Conservation (phyloP, 53 echinoderm and acorn worm species). For the Zoroaster sp. region DNA sequence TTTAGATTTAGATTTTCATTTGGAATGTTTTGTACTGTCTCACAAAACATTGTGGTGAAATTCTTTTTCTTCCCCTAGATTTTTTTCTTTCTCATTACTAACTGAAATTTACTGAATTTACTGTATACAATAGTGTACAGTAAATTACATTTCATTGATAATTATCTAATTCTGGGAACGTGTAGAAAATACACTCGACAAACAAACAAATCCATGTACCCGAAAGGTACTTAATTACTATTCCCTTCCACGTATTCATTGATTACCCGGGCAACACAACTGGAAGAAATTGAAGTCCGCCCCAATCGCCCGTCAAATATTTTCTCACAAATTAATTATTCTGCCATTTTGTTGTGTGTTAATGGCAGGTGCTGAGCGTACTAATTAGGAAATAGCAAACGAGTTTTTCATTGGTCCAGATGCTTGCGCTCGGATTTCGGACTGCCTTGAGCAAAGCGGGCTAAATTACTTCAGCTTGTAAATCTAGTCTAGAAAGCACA, state of each 20-base stretch:
- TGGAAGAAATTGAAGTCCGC: background rate
- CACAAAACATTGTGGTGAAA: no score
- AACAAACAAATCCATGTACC: background rate
- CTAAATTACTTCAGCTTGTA: constrained; percentile 11
- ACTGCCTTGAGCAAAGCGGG: background rate
- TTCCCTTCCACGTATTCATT: background rate
- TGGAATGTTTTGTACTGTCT: no score
- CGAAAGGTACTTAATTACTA: background rate
- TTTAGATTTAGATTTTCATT: no score
- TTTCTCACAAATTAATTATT: constrained; percentile 34
- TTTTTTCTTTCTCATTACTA: no score
- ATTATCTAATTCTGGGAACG: no score
- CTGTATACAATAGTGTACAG: no score
- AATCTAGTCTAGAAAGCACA: background rate
- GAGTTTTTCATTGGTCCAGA: background rate
- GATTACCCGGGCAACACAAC: constrained; percentile 13
- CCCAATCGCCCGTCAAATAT: background rate
- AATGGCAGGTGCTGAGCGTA: constrained; percentile 37
- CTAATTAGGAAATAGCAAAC: constrained; percentile 49
- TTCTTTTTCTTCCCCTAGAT: no score
- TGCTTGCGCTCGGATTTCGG: constrained; percentile 12
- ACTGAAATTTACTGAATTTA: no score
- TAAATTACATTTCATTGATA: no score
- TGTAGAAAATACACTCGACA: no score
- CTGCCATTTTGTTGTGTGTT: background rate